Evolutionary conservation across 2,113 vertebrate genomes (phyloP), one percentile per base, ranked within the genome.

Genomic region (Aptenodytes patagonicus): DNA sequence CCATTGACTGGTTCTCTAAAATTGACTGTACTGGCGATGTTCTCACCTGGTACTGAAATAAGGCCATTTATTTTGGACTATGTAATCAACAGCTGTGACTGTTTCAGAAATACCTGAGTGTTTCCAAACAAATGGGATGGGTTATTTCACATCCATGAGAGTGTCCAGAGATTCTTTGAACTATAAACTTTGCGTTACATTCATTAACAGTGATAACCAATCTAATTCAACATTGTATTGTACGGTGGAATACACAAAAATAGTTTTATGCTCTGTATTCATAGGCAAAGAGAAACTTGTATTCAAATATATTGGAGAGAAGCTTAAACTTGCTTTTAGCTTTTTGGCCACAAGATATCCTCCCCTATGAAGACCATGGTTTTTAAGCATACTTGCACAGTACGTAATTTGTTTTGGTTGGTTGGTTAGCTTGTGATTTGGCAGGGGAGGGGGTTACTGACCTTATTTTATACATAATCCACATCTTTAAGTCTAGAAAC

Each of bases 391-490:
- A 46, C 19, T 76, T 77, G 24, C 28, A 36, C 1, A 4, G 9
- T 24, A 19, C 38, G 12, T 34, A 25, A 57, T 83, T 28, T 61
- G 13, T 21, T 87, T 83, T 38, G 7, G 2, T 70, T 76, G 8
- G 25, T 49, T 60, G 29, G 6, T 64, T 90, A 22, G 7, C 47
- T 77, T 36, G 19, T 57, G 20, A 7, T 54, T 86, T 62, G 10
- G 6, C 1, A 1, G 36, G 16, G 11, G 19, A 4, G 5, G 4
- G 6, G 5, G 3, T 47, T 64, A 60, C 17, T 70, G 49, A 42
- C 16, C 19, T 89, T 61, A n/a, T 28, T 90, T 75, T 75, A 31
- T 34, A 34, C 3, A 34, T 57, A 65, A 36, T 22, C 5, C 25
- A 34, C 11, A 38, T 57, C 17, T 80, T 80, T 46, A 46, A 17